Evolutionary conservation across 2,888 invertebrate genomes (phyloP).

Genomic region (Gisinianus flammeolus): DNA sequence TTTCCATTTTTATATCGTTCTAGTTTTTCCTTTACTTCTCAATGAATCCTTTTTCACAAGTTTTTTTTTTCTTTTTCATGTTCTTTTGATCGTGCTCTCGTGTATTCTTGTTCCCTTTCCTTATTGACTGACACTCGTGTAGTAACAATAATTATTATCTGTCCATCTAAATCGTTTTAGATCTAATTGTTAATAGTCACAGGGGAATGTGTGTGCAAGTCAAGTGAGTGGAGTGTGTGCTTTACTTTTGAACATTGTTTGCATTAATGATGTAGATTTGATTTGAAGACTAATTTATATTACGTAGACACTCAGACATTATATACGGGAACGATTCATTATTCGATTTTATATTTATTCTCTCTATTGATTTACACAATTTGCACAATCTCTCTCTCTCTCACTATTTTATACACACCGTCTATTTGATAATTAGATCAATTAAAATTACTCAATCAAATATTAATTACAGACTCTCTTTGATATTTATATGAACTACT

Average conservation of each 20-base stretch:
- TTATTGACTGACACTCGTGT: too few species aligned
- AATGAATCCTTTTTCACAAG: too few species aligned
- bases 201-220: background rate
- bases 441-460: slow-evolving; percentile 16
- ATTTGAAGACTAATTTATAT: too few species aligned
- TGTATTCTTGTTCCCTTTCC: too few species aligned
- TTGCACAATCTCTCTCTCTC: background rate
- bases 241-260: background rate
- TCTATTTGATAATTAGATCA: slow-evolving; percentile 20
- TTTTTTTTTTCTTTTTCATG: too few species aligned
- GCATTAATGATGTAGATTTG: background rate
- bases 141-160: too few species aligned
- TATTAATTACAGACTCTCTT: slow-evolving; percentile 18
- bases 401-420: background rate
- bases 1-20: too few species aligned
- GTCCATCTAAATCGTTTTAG: background rate
- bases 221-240: background rate
- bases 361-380: background rate
- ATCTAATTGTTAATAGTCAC: background rate
- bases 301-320: background rate
- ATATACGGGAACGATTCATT: background rate
- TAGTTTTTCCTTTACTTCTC: too few species aligned
- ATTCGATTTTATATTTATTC: background rate
- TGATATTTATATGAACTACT: slow-evolving; percentile 16
- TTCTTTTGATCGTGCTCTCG: too few species aligned